Evolutionary conservation across 2,888 invertebrate genomes (phyloP).

Genomic region (Rhaphigaster nebulosa): DNA sequence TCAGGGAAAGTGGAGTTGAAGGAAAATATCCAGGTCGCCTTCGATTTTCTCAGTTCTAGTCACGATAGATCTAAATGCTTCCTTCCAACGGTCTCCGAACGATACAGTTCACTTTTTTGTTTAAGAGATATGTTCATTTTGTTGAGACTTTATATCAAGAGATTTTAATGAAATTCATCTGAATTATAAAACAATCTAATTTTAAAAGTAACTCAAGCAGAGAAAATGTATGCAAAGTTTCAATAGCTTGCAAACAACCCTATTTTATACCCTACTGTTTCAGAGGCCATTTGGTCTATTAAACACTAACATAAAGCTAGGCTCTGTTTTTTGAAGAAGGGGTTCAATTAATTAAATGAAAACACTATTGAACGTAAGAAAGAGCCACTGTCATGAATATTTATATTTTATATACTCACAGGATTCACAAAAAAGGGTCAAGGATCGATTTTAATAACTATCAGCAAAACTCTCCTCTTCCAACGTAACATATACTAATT

Average conservation of each 20-base stretch:
- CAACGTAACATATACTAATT: too few species aligned
- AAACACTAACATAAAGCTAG: not conserved
- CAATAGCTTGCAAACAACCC: not conserved
- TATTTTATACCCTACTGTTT: not conserved
- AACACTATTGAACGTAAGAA: not conserved
- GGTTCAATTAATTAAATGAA: not conserved
- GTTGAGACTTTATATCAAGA: not conserved
- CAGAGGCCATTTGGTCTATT: not conserved
- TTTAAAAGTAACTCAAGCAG: not conserved
- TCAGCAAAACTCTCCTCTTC: too few species aligned
- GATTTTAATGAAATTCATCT: not conserved
- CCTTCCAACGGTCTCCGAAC: not conserved
- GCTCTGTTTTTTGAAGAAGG: not conserved
- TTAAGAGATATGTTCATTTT: not conserved
- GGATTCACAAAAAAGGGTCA: not conserved
- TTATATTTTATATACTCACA: not conserved
- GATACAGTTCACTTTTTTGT: not conserved
- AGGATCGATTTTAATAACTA: not conserved
- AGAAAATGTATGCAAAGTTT: not conserved
- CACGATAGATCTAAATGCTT: slow-evolving; percentile 3
- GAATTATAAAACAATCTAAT: not conserved
- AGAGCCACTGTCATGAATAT: not conserved
- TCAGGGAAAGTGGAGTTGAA: not conserved
- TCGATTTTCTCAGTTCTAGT: slow-evolving; percentile 20
- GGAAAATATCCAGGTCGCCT: slow-evolving; percentile 1